These are phyloP conservation scores for Python bivittatus DNA, from an alignment of 2,113 vertebrate genomes.

Conservation along the genomic window DNA sequence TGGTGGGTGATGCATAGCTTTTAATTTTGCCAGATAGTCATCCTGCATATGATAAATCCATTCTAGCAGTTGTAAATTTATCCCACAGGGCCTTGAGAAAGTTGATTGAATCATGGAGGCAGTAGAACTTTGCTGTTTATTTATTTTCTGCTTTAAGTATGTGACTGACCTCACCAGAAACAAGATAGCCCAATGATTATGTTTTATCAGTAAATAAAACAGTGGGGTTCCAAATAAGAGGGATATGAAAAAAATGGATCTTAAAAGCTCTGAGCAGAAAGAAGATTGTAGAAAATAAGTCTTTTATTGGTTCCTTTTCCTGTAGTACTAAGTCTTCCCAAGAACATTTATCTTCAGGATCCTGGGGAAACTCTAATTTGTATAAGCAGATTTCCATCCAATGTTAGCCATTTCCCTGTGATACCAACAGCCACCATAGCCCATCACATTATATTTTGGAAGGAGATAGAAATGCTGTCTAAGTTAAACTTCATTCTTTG, in stretches of 20 bases:
- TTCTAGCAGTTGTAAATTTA: constrained; percentile 72
- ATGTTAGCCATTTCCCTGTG: background rate
- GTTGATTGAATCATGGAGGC: constrained; percentile 33
- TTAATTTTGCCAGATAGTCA: constrained; percentile 61
- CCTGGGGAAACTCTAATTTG: background rate
- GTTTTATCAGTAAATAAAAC: background rate
- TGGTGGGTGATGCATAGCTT: constrained; percentile 73
- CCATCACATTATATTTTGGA: background rate
- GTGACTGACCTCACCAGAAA: constrained; percentile 29
- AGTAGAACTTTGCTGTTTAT: constrained; percentile 35
- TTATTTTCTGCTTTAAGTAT: constrained; percentile 24
- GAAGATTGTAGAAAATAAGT: background rate
- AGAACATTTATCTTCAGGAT: background rate
- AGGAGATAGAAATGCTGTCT: background rate
- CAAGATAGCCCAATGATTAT: background rate
- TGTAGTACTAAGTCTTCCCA: background rate
- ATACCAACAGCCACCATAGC: background rate
- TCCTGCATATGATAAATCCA: constrained; percentile 52
- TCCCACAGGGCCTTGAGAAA: constrained; percentile 25
- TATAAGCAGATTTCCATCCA: background rate
- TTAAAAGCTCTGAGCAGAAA: background rate
- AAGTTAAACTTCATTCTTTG: background rate
- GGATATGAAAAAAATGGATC: background rate
- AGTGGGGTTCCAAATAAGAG: background rate
- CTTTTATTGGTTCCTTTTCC: background rate